A percentile compares a stretch with the other conserved stretches of the same genome.
phyloP scores from a whole-genome alignment of 2,797 vertebrate species.

The Ptychobarbus kaznakovi region DNA sequence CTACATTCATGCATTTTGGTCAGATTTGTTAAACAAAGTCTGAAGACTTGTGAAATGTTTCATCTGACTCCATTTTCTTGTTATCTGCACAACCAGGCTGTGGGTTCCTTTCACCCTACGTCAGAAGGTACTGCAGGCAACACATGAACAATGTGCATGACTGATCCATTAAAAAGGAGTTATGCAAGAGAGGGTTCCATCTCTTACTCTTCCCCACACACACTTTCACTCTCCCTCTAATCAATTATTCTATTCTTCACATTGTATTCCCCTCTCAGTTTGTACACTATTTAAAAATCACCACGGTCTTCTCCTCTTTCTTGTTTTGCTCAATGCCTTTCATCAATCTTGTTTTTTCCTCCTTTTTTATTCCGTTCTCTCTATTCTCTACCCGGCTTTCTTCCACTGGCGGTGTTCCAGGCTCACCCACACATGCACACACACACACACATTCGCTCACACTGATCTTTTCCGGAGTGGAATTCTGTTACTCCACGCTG shows the following conservation, averaged over 20 bases:
- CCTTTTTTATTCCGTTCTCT: neutral
- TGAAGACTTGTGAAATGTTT: constrained; percentile 29
- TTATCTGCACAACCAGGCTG: constrained; percentile 28
- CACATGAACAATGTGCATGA: constrained; percentile 28
- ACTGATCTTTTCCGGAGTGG: constrained; percentile 50
- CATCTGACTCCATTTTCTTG: constrained; percentile 28
- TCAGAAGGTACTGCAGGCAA: constrained; percentile 41
- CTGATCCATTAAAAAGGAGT: constrained; percentile 55
- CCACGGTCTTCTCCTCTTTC: neutral
- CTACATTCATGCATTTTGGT: constrained; percentile 1
- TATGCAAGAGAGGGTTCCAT: constrained; percentile 42
- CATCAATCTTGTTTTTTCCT: neutral
- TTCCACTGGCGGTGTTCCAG: constrained; percentile 48
- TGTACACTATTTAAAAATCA: constrained; percentile 9
- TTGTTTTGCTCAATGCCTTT: constrained; percentile 32
- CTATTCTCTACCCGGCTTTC: constrained; percentile 44
- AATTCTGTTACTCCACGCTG: constrained; percentile 47
- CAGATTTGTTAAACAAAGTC: neutral
- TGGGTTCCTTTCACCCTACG: constrained; percentile 15
- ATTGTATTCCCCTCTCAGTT: constrained; percentile 5
- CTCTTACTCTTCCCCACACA: constrained; percentile 10
- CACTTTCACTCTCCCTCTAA: neutral
- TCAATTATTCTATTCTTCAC: neutral
- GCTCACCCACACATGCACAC: constrained; percentile 33
- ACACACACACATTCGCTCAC: constrained; percentile 28